phyloP scores from a whole-genome alignment of 2,113 vertebrate genomes.

The Pygoscelis adeliae region DNA sequence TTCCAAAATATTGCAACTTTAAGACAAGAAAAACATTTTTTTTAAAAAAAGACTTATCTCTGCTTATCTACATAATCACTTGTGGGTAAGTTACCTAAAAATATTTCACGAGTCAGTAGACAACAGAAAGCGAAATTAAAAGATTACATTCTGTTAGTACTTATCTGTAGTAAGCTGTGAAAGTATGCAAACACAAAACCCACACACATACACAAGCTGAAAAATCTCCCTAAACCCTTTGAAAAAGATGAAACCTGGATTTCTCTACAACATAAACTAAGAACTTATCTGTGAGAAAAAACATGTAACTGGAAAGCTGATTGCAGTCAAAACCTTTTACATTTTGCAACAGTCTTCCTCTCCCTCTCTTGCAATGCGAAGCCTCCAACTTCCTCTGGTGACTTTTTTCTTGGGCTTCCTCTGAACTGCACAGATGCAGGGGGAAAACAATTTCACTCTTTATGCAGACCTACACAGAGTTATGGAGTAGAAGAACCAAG shows the following conservation, averaged over 20 bases:
- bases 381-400: not conserved
- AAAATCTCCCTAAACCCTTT: not conserved
- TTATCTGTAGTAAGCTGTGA: not conserved
- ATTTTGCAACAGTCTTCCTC: not conserved
- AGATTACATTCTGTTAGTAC: not conserved
- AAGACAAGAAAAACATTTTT: not conserved
- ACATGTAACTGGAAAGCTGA: not conserved
- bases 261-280: not conserved
- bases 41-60: not conserved
- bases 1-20: not conserved
- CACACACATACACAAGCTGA: not conserved
- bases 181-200: not conserved
- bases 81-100: conserved; percentile 35
- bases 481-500: not conserved
- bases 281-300: not conserved
- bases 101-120: conserved; percentile 28
- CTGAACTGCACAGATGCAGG: not conserved
- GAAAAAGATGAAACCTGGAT: not conserved
- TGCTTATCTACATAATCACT: conserved; percentile 15
- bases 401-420: not conserved
- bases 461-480: not conserved
- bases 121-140: conserved; percentile 15
- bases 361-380: not conserved
- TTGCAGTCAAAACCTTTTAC: not conserved
- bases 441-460: not conserved